A percentile compares a stretch with the other conserved stretches of the same genome.
These are phyloP conservation scores for Gyrodactylus salaris DNA, from an alignment of 1,140 invertebrate species.

Conservation along the genomic window DNA sequence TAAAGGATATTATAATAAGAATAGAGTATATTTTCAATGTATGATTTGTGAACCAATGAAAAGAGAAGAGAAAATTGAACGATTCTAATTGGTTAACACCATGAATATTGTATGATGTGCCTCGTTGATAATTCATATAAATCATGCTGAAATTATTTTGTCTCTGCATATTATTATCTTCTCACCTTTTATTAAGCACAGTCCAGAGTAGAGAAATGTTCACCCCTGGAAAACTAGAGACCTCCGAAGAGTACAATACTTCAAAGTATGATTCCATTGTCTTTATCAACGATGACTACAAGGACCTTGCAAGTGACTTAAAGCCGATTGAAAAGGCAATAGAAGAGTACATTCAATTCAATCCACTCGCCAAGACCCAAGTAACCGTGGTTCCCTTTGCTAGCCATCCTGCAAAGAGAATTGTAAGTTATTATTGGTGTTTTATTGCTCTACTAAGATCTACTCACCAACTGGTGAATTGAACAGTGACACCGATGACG, in stretches of 20 bases:
- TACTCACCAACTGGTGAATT: background rate
- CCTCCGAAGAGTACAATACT: background rate
- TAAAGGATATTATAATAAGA: too few species aligned
- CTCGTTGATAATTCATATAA: too few species aligned
- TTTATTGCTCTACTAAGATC: background rate
- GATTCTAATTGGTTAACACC: too few species aligned
- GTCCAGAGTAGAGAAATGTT: too few species aligned
- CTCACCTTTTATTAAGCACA: too few species aligned
- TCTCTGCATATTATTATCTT: too few species aligned
- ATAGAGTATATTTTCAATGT: too few species aligned
- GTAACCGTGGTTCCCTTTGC: background rate
- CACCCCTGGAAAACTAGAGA: background rate
- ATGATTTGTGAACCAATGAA: too few species aligned
- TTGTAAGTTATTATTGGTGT: background rate
- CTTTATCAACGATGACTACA: background rate
- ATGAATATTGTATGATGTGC: too few species aligned
- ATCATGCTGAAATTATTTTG: too few species aligned
- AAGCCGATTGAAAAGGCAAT: background rate
- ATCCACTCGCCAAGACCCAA: background rate
- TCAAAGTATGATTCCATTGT: background rate
- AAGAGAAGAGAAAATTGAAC: too few species aligned
- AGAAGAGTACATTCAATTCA: background rate
- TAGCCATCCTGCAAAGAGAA: background rate
- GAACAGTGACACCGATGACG: background rate
- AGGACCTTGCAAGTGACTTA: background rate